phyloP scores from a whole-genome alignment of 2,888 invertebrate species.

The Noctua pronuba region DNA sequence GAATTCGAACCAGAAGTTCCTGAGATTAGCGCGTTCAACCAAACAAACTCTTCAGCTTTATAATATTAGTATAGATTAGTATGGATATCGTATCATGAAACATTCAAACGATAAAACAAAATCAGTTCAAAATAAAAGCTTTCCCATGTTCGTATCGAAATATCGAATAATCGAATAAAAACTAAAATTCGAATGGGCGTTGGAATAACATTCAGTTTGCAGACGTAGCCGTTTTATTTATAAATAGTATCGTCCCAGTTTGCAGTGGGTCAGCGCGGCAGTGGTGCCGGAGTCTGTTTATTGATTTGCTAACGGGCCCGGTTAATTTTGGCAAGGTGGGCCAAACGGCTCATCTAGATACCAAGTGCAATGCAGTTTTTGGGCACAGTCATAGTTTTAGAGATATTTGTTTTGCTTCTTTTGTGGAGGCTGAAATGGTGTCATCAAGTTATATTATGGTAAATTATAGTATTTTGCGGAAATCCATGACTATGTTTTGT shows the following conservation, averaged over 20 bases:
- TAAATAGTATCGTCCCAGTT: slow-evolving; percentile 84
- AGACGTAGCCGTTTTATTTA: slow-evolving; percentile 83
- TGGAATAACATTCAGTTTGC: slow-evolving; percentile 80
- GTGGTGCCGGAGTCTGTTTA: slow-evolving; percentile 82
- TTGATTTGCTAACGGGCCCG: slow-evolving; percentile 85
- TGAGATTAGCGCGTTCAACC: too few relatives aligned
- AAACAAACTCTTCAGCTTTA: too few relatives aligned
- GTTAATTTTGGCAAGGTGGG: slow-evolving; percentile 86
- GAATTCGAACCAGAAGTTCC: too few relatives aligned
- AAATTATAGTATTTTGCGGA: too few relatives aligned
- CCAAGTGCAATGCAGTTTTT: slow-evolving; percentile 44
- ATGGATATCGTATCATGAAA: slow-evolving; percentile 13
- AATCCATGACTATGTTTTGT: too few relatives aligned
- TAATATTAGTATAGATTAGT: too few relatives aligned
- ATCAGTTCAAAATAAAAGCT: slow-evolving; percentile 73
- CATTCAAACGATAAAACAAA: slow-evolving; percentile 24
- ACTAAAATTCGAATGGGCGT: slow-evolving; percentile 80
- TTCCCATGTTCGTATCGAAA: slow-evolving; percentile 74
- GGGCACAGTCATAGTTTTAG: slow-evolving; percentile 6
- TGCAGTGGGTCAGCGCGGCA: slow-evolving; percentile 82
- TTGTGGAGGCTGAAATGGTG: background rate
- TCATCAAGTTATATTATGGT: background rate
- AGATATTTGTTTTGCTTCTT: background rate
- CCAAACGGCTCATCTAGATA: slow-evolving; percentile 44
- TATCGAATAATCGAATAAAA: slow-evolving; percentile 68